phyloP scores from a whole-genome alignment of 2,113 vertebrate genomes.

The Gymnorhina tibicen region DNA sequence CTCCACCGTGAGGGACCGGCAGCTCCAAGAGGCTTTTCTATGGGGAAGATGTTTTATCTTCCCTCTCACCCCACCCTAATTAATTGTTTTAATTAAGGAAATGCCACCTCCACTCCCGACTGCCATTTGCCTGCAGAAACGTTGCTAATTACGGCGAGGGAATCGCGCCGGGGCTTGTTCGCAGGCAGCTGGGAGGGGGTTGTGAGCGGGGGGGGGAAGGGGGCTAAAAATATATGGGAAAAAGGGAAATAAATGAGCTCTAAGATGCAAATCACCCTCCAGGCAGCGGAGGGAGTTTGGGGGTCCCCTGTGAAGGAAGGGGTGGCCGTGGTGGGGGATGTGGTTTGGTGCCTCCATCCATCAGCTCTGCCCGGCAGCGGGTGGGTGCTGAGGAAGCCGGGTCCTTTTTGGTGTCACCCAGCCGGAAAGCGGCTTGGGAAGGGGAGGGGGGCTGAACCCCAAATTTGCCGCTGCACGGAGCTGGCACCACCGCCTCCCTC shows the following conservation, averaged over 20 bases:
- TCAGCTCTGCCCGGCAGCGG: background rate
- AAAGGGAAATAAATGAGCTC: background rate
- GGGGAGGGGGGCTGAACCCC: background rate
- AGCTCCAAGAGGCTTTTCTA: background rate
- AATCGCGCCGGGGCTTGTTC: background rate
- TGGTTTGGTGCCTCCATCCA: background rate
- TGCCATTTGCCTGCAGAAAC: conserved; percentile 52
- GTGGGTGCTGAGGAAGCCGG: background rate
- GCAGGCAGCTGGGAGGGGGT: background rate
- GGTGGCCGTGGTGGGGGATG: background rate
- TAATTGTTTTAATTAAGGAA: conserved; percentile 72
- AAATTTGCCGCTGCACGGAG: background rate
- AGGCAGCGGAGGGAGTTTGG: background rate
- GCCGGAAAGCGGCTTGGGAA: rapidly evolving
- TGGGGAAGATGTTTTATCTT: background rate
- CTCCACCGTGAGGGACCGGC: rapidly evolving
- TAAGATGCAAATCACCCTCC: background rate
- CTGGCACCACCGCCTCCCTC: background rate
- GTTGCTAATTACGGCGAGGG: conserved; percentile 51
- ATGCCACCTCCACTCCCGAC: conserved; percentile 49
- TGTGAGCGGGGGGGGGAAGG: background rate
- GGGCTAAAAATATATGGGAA: conserved; percentile 9
- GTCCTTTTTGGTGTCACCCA: rapidly evolving
- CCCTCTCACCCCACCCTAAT: conserved; percentile 44
- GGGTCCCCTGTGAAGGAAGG: background rate